phyloP scores from a whole-genome alignment of 2,797 vertebrate genomes.

The Echiichthys vipera region DNA sequence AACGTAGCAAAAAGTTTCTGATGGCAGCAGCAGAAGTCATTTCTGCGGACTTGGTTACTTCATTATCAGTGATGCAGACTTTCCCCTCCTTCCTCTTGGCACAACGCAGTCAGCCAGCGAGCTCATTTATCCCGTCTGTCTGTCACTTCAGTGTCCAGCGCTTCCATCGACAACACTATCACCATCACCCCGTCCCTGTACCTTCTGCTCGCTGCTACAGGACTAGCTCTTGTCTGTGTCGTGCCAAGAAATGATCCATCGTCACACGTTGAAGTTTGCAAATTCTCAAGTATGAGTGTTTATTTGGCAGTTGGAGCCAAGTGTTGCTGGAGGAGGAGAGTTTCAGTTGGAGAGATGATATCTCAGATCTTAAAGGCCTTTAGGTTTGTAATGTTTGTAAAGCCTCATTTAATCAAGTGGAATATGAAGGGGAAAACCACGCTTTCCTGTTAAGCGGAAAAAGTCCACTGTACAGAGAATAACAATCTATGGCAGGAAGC shows the following conservation, averaged over 20 bases:
- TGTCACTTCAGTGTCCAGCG: constrained; percentile 54
- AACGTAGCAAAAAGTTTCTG: constrained; percentile 21
- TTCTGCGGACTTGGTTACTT: constrained; percentile 47
- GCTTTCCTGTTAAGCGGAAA: constrained; percentile 30
- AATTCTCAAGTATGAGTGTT: constrained; percentile 27
- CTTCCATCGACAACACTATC: constrained; percentile 36
- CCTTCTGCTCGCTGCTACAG: constrained; percentile 45
- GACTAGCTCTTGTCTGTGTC: constrained; percentile 18
- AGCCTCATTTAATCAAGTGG: constrained; percentile 35
- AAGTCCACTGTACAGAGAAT: constrained; percentile 34
- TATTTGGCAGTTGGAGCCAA: neutral
- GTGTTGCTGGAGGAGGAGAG: constrained; percentile 12
- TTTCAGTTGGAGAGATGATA: neutral
- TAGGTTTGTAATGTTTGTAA: constrained; percentile 31
- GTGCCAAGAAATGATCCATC: constrained; percentile 33
- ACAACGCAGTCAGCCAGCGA: constrained; percentile 34
- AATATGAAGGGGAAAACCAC: neutral
- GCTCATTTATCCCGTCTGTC: constrained; percentile 54
- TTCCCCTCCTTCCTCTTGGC: constrained; percentile 47
- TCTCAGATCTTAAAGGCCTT: constrained; percentile 11
- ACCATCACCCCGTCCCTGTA: neutral
- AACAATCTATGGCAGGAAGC: constrained; percentile 50
- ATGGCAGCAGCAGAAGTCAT: constrained; percentile 39
- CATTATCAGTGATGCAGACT: constrained; percentile 61
- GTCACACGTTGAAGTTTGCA: constrained; percentile 27